Evolutionary conservation across 1,140 invertebrate genomes (phyloP).

Genomic region (Druon quercuslanigerum): DNA sequence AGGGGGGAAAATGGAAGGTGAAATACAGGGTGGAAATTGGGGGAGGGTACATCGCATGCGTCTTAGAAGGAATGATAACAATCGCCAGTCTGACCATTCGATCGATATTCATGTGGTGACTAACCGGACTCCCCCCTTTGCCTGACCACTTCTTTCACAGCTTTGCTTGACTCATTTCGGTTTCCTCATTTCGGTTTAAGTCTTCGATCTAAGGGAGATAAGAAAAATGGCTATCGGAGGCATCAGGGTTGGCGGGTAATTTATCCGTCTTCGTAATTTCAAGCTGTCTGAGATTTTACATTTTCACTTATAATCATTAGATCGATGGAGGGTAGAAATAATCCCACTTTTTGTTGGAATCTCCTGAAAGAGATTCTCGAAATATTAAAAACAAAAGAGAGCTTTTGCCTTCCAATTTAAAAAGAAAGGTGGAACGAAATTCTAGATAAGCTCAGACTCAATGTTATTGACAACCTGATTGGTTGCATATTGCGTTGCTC

Average conservation of each 20-base stretch:
- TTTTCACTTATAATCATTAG: not conserved
- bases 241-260: not conserved
- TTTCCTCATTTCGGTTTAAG: constrained; percentile 19
- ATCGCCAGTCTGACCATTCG: constrained; percentile 26
- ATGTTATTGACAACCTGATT: no score
- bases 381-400: no score
- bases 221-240: constrained; percentile 1
- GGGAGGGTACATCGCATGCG: not conserved
- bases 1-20: no score
- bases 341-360: not conserved
- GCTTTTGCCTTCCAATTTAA: no score
- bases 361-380: no score
- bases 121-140: constrained; percentile 21
- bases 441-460: no score
- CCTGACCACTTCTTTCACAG: constrained; percentile 1
- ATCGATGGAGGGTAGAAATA: not conserved
- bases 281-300: constrained; percentile 1
- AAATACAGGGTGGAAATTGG: not conserved
- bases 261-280: not conserved
- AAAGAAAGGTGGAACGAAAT: no score
- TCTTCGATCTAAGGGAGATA: constrained; percentile 1
- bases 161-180: constrained; percentile 12
- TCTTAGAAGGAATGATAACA: constrained; percentile 29
- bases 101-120: constrained; percentile 30
- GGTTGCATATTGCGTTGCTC: no score